Conservation (phyloP, 2,888 invertebrate species). For the Ochropleura leucogaster region DNA sequence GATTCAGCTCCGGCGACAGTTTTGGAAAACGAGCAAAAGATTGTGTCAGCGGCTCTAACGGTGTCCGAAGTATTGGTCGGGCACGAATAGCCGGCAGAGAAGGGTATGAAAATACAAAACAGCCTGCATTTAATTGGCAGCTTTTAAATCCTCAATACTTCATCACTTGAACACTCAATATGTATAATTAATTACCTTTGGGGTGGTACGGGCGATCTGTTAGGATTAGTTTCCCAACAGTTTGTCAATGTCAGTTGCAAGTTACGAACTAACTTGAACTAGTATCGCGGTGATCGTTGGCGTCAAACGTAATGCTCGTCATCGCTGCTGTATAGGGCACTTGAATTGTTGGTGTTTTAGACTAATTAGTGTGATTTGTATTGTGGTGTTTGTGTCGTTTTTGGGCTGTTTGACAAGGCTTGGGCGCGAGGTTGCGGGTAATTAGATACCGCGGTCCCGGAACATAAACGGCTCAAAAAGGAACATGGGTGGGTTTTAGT, state of each 20-base stretch:
- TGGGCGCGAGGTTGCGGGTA: background rate
- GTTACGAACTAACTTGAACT: conserved; percentile 63
- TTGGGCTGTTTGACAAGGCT: background rate
- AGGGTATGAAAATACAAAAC: background rate
- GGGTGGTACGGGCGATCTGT: conserved; percentile 66
- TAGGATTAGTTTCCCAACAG: conserved; percentile 73
- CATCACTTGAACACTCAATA: conserved; percentile 66
- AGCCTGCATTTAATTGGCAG: conserved; percentile 9
- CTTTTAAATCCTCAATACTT: conserved; percentile 51
- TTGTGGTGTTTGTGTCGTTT: conserved; percentile 7
- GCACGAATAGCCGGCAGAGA: too few relatives aligned
- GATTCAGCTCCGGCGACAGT: too few relatives aligned
- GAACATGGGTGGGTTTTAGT: too few relatives aligned
- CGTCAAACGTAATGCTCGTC: conserved; percentile 62
- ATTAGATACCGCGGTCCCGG: too few relatives aligned
- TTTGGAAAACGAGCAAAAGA: too few relatives aligned
- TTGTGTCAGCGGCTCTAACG: too few relatives aligned
- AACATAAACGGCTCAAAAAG: too few relatives aligned
- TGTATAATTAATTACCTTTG: conserved; percentile 76
- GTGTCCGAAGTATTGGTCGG: too few relatives aligned
- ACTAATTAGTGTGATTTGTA: conserved; percentile 37
- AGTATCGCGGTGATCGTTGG: conserved; percentile 67
- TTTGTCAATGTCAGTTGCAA: conserved; percentile 78
- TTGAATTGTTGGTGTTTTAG: conserved; percentile 31
- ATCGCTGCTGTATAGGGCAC: conserved; percentile 36